Evolutionary conservation across 2,797 vertebrate species (phyloP), one percentile per base, ranked within the genome.

Genomic region (Sebastes matsubarae): DNA sequence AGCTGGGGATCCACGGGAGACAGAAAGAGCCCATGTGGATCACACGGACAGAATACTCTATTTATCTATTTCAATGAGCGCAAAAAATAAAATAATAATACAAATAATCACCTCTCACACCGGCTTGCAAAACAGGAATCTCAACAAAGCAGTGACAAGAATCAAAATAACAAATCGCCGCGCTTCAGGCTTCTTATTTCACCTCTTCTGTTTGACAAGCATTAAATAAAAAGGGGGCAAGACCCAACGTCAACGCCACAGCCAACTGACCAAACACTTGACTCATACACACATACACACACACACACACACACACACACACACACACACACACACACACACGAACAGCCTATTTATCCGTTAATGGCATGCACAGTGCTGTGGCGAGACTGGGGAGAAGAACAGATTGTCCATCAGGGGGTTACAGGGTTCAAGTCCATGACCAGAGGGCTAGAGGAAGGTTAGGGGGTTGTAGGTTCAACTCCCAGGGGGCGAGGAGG

Each of bases 371-470:
- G 91, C 91, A 86, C 81, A 69, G 86, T 24, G 24, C 70, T 72
- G 86, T 59, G n/a, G 74, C 8, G 63, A 87, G 69, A 77, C 89
- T 50, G 65, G 63, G 85, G 80, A 92, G 72, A 46, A 68, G 89
- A 93, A 91, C 92, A 95, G 92, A 92, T 93, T 93, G 93, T 92
- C 92, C 90, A 89, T 91, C 88, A 80, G 83, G 81, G 85, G 87
- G 84, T 90, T 88, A 92, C 73, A 58, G 84, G 81, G 92, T 94
- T 93, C 93, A 94, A 93, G 93, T 94, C 92, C 93, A 93, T 90
- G 93, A 93, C 93, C 91, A 92, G 88, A 83, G 92, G 92, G 91
- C 83, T 86, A 61, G 87, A 86, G 83, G 83, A 83, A 89, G 91
- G 93, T 88, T 89, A 88, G 85, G 87, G 88, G 89, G 89, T 94